Base-by-base conservation (phyloP, 2,113 vertebrate species). In the Sinosuthora webbiana region DNA sequence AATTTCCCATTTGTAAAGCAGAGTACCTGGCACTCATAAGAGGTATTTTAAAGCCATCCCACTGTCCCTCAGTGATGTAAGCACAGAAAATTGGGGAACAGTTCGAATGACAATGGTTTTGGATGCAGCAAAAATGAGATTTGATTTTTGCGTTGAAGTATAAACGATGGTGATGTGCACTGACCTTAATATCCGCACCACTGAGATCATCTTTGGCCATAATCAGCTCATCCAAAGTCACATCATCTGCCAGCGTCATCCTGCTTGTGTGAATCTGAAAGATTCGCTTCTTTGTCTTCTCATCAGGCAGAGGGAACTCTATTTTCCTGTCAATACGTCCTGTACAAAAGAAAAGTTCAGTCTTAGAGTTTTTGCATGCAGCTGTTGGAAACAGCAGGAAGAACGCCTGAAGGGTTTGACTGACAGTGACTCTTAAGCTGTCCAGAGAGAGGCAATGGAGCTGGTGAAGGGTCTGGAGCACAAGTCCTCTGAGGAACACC, bases 251-350 rank as follows among this genome's bases (percentile, higher is more conserved):
- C 78, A 99, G 55, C 0, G 99, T 99, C 99, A 99, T 99, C 77
- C 99, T 98, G 88, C 99, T 99, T 1, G 99, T 99, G 97, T 99
- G 99, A 94, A 99, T 99, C 97, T 99, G 99, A 87, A 99, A 99
- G 96, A 99, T 99, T 73, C 99, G 98, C 62, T 99, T 98, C 96
- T 99, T 99, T 2, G 99, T 99, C 94, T 99, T 99, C 49, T 99
- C 99, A 19, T 99, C 99, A 0, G 99, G 99, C n/a, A 99, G 97
- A 6, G 99, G 99, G 74, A 99, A 99, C 97, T 99, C 99, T 0
- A 99, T 99, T 97, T 99, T 99, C 73, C 99, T 97, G 71, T 99
- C 99, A 7, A 99, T 99, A 95, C 99, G 98, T 82, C 99, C 99
- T 99, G 97, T 11, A 27, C 60, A 53, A 21, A 83, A 85, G 31